Base-by-base conservation (phyloP, 1,140 invertebrate species). In the Nasonia longicornis region DNA sequence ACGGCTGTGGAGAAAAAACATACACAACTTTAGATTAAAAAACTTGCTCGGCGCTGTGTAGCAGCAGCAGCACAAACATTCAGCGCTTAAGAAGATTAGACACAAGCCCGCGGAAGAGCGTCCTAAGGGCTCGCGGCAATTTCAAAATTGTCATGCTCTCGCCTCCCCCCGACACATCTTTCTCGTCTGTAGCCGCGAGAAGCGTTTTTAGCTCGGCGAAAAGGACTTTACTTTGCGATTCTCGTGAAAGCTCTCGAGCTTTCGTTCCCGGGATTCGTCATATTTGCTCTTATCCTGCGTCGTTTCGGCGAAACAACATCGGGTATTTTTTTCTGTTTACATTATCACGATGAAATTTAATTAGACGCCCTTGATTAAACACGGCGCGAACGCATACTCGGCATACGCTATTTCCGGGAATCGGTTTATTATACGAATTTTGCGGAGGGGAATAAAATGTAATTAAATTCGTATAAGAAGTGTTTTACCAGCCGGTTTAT, bases 21-120 rank as follows among this genome's bases (percentile, higher is more conserved):
- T 20, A 58, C 52, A 58, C 52, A 80, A 73, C 70, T 80, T 80
- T 80, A 64, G 52, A 73, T 80, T 73, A 80, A 80, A 73, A 80
- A 80, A 80, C 70, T 80, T 80, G 11, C 6, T 64, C 20, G 6
- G n/a, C 7, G 20, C 6, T 38, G 26, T 42, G 69, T 38, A 16
- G 20, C 16, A 48, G 11, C 14, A 58, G 52, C 20, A 58, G 52
- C 52, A 20, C 48, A 52, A 31, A 38, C 69, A 45, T 77, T 26
- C n/a, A n/a, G 52, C 75, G 20, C 64, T 73, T 63, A 79, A 72
- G 35, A 64, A 80, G 70, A 80, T 73, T 73, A 80, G 71, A 80
- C 52, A 58, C 52, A 72, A 79, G 20, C 3, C 6, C 8, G 48
- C n/a, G 11, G 67, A 70, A 69, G n/a, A 11, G 6, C 26, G 35